Conservation (phyloP, 2,888 invertebrate species). For the Tipula lateralis region DNA sequence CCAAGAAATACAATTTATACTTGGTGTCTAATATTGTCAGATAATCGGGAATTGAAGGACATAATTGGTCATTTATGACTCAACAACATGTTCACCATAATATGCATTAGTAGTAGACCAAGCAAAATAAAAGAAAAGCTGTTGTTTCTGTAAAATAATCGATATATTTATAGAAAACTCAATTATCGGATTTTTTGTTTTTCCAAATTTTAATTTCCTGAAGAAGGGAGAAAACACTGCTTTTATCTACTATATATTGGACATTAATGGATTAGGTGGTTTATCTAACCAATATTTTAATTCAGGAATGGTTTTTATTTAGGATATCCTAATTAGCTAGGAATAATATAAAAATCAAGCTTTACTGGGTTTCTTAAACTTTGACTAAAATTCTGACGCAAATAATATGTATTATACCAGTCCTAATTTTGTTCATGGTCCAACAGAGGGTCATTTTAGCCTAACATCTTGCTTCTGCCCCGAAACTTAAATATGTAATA, state of each 20-base stretch:
- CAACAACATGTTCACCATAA: background rate
- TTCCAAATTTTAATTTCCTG: background rate
- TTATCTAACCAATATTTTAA: background rate
- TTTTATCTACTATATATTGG: background rate
- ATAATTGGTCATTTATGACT: background rate
- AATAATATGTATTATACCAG: too few species aligned
- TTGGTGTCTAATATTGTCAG: background rate
- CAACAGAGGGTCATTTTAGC: too few species aligned
- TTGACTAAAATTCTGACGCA: background rate
- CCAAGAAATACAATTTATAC: background rate
- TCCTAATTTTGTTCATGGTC: background rate
- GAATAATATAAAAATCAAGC: background rate
- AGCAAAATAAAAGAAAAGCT: background rate
- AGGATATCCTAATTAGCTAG: background rate
- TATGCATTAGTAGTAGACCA: background rate
- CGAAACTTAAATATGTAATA: background rate
- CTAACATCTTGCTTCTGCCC: too few species aligned
- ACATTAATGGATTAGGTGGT: background rate
- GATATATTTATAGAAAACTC: background rate
- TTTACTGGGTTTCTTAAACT: background rate
- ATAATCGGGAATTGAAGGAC: background rate
- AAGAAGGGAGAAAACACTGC: background rate
- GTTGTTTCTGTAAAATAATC: background rate
- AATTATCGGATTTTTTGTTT: background rate
- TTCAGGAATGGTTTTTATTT: background rate